Evolutionary conservation across 1,140 invertebrate species (phyloP).

Genomic region (Camponotus pennsylvanicus): DNA sequence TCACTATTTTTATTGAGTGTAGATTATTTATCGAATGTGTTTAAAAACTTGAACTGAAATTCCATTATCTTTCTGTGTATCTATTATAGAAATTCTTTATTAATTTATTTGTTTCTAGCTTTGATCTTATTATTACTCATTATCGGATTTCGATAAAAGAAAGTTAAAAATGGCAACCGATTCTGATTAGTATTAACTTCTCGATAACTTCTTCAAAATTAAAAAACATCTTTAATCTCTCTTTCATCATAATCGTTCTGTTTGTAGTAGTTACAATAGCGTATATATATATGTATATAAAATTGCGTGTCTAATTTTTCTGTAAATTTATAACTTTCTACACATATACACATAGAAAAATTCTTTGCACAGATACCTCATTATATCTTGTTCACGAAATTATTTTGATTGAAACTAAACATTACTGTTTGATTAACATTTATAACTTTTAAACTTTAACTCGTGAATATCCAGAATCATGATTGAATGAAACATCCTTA

Average conservation of each 20-base stretch:
- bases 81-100: not conserved
- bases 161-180: slow-evolving; percentile 17
- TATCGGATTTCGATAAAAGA: slow-evolving; percentile 21
- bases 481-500: slow-evolving; percentile 33
- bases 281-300: not conserved
- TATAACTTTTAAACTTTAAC: slow-evolving; percentile 51
- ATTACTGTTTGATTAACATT: slow-evolving; percentile 32
- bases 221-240: slow-evolving; percentile 11
- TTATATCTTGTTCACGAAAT: not conserved
- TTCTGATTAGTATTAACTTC: slow-evolving; percentile 2
- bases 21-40: not conserved
- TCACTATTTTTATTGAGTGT: not conserved
- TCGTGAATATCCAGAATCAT: slow-evolving; percentile 43
- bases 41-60: not conserved
- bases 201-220: not conserved
- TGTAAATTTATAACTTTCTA: not conserved
- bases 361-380: not conserved
- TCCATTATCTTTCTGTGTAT: not conserved
- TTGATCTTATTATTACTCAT: not conserved
- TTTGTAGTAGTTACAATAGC: not conserved
- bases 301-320: not conserved
- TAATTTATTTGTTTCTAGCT: not conserved
- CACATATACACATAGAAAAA: not conserved
- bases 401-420: not conserved
- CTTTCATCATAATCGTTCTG: not conserved